Percentiles rank a stretch among this genome's conserved stretches.
Evolutionary conservation across 2,113 vertebrate genomes (phyloP).

Genomic region (Machaerirhynchus nigripectus): DNA sequence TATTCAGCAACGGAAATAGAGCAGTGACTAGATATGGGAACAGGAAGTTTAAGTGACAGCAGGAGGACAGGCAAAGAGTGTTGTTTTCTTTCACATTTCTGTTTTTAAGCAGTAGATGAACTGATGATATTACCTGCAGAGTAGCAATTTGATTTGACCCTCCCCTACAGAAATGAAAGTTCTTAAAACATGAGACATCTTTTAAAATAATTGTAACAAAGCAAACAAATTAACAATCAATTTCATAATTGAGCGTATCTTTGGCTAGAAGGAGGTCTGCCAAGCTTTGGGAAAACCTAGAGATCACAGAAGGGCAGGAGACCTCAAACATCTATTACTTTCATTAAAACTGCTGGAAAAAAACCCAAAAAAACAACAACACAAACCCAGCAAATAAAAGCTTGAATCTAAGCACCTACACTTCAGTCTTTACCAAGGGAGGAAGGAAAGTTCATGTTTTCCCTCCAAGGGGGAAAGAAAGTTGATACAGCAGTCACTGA

Average conservation of each 20-base stretch:
- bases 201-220: background rate
- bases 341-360: background rate
- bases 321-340: background rate
- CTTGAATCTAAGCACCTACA: background rate
- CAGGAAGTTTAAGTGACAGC: background rate
- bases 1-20: background rate
- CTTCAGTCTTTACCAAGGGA: background rate
- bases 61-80: background rate
- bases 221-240: background rate
- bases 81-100: background rate
- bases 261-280: background rate
- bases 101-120: background rate
- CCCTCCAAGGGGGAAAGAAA: background rate
- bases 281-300: background rate
- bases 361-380: background rate
- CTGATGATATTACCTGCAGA: background rate
- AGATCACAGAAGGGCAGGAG: background rate
- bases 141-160: background rate
- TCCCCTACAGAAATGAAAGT: background rate
- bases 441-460: background rate
- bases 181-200: constrained; percentile 1
- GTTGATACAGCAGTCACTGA: background rate
- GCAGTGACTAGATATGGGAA: background rate
- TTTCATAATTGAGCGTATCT: background rate
- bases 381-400: background rate